phyloP scores from a whole-genome alignment of 2,888 invertebrate species.

The Cheilosia pagana region DNA sequence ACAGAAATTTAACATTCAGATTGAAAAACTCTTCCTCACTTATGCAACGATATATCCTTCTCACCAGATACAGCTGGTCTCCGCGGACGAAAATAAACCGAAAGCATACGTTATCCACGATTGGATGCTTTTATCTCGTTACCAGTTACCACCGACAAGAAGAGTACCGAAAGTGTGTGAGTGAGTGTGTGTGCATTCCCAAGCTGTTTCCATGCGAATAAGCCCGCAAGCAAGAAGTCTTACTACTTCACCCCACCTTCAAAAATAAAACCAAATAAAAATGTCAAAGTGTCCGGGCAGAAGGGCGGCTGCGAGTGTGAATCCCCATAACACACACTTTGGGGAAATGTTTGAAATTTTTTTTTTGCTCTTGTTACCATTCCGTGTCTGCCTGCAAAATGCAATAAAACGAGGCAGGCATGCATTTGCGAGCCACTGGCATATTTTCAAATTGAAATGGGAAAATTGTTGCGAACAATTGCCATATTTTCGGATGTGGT shows the following conservation, averaged over 20 bases:
- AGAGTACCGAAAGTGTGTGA: conserved; percentile 22
- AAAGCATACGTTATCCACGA: conserved; percentile 66
- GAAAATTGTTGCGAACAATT: conserved; percentile 69
- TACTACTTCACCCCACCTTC: conserved; percentile 9
- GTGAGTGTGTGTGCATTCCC: conserved; percentile 27
- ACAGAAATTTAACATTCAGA: conserved; percentile 59
- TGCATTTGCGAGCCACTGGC: conserved; percentile 44
- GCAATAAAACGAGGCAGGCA: conserved; percentile 63
- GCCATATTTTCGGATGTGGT: conserved; percentile 68
- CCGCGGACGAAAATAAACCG: conserved; percentile 23
- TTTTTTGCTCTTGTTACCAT: conserved; percentile 22
- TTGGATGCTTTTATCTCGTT: conserved; percentile 74
- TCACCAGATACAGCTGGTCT: not conserved
- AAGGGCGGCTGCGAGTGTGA: conserved; percentile 13
- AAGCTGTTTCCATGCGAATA: conserved; percentile 63
- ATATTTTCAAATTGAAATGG: conserved; percentile 66
- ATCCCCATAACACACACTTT: conserved; percentile 20
- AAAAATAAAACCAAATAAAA: conserved; percentile 38
- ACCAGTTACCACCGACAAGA: conserved; percentile 51
- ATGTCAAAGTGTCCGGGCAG: conserved; percentile 59
- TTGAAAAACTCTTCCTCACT: conserved; percentile 35
- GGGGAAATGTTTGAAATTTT: conserved; percentile 35
- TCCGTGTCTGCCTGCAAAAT: conserved; percentile 47
- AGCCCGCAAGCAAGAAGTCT: conserved; percentile 45
- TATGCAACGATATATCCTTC: conserved; percentile 25